Evolutionary conservation across 1,140 invertebrate species (phyloP).

Genomic region (Nasonia vitripennis): DNA sequence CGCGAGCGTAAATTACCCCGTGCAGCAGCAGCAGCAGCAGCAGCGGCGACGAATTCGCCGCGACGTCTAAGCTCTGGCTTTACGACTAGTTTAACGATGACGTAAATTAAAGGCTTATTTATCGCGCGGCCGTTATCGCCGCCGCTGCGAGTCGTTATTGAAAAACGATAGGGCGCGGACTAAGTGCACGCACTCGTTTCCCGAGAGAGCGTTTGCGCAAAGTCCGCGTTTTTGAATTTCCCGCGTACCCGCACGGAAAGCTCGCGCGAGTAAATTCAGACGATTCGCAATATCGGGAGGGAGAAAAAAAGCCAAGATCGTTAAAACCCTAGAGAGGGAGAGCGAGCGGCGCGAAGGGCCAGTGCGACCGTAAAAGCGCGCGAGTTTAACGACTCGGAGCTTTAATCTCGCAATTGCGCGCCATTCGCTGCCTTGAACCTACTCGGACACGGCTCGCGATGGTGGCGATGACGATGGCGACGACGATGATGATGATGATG

Average conservation of each 20-base stretch:
- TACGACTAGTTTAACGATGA: slow-evolving; percentile 11
- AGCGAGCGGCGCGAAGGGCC: neutral
- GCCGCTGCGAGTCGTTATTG: neutral
- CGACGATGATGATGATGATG: neutral
- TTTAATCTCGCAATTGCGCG: neutral
- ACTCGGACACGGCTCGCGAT: neutral
- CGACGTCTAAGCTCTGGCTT: neutral
- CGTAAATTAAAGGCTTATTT: slow-evolving; percentile 29
- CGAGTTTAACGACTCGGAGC: neutral
- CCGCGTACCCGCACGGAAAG: neutral
- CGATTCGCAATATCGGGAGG: neutral
- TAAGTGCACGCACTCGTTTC: neutral
- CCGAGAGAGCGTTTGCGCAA: neutral
- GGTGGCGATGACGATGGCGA: neutral
- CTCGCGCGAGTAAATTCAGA: neutral
- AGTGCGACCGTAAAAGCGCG: neutral
- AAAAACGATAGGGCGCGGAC: neutral
- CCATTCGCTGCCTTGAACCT: neutral
- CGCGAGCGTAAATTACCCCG: slow-evolving; percentile 6
- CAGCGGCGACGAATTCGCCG: no score
- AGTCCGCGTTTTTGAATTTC: neutral
- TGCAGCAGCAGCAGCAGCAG: no score
- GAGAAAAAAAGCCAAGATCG: neutral
- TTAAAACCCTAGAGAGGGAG: neutral
- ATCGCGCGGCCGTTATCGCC: slow-evolving; percentile 16